Evolutionary conservation across 2,797 vertebrate species (phyloP), one percentile per base, ranked within the genome.

Genomic region (Catharus ustulatus): DNA sequence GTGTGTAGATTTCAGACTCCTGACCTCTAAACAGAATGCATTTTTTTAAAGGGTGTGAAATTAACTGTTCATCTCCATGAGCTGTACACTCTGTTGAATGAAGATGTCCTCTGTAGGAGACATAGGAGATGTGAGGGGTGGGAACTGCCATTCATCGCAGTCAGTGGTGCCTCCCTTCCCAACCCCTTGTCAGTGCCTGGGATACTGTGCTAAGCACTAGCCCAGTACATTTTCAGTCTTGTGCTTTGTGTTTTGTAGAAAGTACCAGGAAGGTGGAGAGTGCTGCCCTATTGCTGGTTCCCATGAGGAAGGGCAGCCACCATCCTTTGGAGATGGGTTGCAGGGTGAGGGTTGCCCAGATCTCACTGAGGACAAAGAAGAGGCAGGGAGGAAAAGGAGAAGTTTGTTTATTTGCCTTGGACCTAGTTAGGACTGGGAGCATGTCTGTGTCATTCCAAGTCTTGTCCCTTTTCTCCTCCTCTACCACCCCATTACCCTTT

Each of bases 1-100:
- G 30, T 67, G 46, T 57, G 42, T 87, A 61, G 71, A 80, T 67
- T 96, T 95, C 79, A 59, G 80, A 87, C 63, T 89, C 49, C 40
- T 54, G 45, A 89, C 57, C 71, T 95, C 86, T 84, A 84, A 82
- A 30, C 32, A 89, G 59, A 91, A 90, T 55, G 71, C 66, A 15
- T 68, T 90, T 87, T 91, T 79, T 89, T 3, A 80, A 89, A 38
- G 59, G 30, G 14, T 61, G 27, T 79, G 71, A 84, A 83, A 61
- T 89, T 51, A 67, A 38, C 49, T 90, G 42, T 64, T 95, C 57
- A 48, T 78, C 72, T 87, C 34, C 46, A 42, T 61, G 57, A 84
- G 16, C 21, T 59, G n/a, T 58, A 67, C 10, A 15, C 30, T 80
- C 49, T 68, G 26, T 67, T 83, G 52, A 92, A 89, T 80, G 22